Evolutionary conservation across 2,113 vertebrate species (phyloP).

Genomic region (Lipophrys pholis): DNA sequence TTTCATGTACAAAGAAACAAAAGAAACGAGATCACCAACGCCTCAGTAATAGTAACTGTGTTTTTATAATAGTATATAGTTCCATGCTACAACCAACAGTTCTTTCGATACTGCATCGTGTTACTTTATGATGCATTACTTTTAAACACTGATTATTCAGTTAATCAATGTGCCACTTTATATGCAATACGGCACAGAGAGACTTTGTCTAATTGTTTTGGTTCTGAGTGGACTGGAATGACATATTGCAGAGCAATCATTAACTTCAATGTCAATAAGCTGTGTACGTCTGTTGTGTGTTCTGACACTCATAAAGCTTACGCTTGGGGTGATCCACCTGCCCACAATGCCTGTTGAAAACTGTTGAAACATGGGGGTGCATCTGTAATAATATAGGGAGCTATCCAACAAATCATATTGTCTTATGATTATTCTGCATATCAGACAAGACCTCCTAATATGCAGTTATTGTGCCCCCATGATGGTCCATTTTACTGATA

Average conservation of each 20-base stretch:
- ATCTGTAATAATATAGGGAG: constrained; percentile 33
- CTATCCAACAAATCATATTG: constrained; percentile 35
- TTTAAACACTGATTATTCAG: no score
- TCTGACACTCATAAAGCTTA: constrained; percentile 13
- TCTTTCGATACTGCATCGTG: no score
- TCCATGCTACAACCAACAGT: no score
- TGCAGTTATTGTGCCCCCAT: constrained; percentile 22
- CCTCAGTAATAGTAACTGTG: no score
- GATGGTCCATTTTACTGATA: constrained; percentile 12
- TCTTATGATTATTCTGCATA: constrained; percentile 36
- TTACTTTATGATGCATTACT: no score
- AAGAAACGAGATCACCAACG: no score
- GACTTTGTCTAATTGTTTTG: constrained; percentile 3
- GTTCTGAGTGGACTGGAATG: constrained; percentile 6
- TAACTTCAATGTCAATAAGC: constrained; percentile 12
- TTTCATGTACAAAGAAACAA: no score
- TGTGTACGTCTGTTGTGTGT: neutral
- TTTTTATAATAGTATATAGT: no score
- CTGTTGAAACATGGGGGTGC: constrained; percentile 26
- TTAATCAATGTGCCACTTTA: no score
- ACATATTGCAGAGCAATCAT: constrained; percentile 1
- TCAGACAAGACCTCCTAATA: constrained; percentile 17
- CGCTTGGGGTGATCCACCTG: constrained; percentile 8
- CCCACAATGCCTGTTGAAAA: constrained; percentile 11
- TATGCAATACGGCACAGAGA: neutral